Percentiles rank a stretch among this genome's conserved stretches.
phyloP scores from a whole-genome alignment of 1,140 invertebrate species.

The Halictus rubicundus region DNA sequence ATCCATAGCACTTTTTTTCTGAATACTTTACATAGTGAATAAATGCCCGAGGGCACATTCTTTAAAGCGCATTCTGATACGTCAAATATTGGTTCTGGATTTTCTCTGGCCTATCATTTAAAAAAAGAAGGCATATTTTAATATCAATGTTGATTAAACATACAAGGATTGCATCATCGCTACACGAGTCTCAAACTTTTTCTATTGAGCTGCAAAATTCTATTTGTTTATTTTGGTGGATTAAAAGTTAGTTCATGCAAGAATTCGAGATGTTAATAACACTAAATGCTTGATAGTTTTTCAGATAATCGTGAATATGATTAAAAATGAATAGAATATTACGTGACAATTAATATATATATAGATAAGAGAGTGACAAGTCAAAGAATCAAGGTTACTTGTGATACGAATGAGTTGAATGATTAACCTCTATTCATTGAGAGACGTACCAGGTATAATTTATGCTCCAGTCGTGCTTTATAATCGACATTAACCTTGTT shows the following conservation, averaged over 20 bases:
- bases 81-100: slow-evolving; percentile 88
- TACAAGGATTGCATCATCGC: not conserved
- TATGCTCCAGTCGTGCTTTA: slow-evolving; percentile 86
- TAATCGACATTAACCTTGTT: slow-evolving; percentile 81
- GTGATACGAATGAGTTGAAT: not conserved
- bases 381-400: slow-evolving; percentile 5
- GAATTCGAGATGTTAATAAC: not conserved
- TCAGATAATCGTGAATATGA: not conserved
- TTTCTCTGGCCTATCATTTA: slow-evolving; percentile 84
- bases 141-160: not conserved
- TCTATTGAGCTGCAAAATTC: not conserved
- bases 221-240: not conserved
- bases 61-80: slow-evolving; percentile 86
- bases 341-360: not conserved
- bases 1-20: slow-evolving; percentile 86
- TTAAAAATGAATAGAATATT: not conserved
- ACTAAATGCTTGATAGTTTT: not conserved
- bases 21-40: slow-evolving; percentile 88
- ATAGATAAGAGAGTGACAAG: slow-evolving; percentile 1
- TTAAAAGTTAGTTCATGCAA: not conserved
- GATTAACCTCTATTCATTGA: slow-evolving; percentile 42
- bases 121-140: not conserved
- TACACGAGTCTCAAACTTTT: not conserved
- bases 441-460: slow-evolving; percentile 84
- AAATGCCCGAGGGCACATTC: slow-evolving; percentile 87